Percentiles rank a stretch among this genome's conserved stretches.
Conservation (phyloP, 2,113 vertebrate genomes). For the Nicator chloris region DNA sequence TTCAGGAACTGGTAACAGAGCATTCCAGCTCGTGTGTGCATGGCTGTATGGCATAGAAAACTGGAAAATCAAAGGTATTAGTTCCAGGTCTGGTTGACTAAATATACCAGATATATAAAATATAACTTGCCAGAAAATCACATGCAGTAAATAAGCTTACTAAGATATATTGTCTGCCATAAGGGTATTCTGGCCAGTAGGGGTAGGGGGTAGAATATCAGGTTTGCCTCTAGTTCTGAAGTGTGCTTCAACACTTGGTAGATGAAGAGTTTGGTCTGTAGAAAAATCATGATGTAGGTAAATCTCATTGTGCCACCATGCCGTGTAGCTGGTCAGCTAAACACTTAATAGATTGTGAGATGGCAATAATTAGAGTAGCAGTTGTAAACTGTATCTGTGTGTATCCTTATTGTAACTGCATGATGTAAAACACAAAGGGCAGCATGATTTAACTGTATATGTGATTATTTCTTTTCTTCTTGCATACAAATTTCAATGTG, state of each 20-base stretch:
- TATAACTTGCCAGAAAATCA: neutral
- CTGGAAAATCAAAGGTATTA: neutral
- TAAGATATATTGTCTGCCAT: neutral
- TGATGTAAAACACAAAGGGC: neutral
- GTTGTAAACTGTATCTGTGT: neutral
- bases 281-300: neutral
- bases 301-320: neutral
- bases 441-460: neutral
- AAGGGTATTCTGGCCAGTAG: neutral
- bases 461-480: neutral
- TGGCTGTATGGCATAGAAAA: neutral
- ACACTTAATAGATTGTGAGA: neutral
- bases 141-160: neutral
- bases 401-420: neutral
- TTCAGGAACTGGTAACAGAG: neutral
- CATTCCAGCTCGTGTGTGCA: neutral
- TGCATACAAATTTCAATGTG: neutral
- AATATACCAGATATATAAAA: too few species aligned
- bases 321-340: neutral
- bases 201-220: neutral
- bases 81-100: neutral
- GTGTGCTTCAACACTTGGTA: neutral
- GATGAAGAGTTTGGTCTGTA: neutral
- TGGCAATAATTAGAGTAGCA: neutral
- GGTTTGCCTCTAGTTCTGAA: neutral